phyloP scores from a whole-genome alignment of 2,888 invertebrate genomes.

The Muschampia plurimacula region DNA sequence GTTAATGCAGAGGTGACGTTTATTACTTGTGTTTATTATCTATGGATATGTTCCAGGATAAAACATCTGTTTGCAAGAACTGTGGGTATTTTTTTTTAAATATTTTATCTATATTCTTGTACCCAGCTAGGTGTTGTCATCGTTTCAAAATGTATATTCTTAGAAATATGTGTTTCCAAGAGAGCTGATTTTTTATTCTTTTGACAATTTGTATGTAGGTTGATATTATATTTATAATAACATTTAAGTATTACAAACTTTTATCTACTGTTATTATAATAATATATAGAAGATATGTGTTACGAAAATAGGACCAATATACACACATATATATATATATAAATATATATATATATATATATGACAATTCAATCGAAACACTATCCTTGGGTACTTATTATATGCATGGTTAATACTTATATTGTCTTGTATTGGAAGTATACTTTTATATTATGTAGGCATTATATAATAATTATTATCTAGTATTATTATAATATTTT shows the following conservation, averaged over 20 bases:
- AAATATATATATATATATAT: neutral
- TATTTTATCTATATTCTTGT: neutral
- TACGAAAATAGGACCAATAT: constrained; percentile 7
- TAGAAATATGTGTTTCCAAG: neutral
- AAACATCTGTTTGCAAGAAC: constrained; percentile 3
- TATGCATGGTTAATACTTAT: neutral
- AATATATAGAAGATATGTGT: neutral
- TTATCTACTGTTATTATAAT: neutral
- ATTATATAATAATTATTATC: neutral
- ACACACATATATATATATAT: neutral
- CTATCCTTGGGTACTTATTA: neutral
- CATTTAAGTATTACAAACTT: neutral
- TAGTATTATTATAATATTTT: neutral
- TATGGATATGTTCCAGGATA: neutral
- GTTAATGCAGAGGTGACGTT: neutral
- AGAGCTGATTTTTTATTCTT: constrained; percentile 11
- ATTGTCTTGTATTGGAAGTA: neutral
- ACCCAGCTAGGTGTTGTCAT: constrained; percentile 7
- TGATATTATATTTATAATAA: neutral
- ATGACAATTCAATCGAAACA: neutral
- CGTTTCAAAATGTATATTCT: neutral
- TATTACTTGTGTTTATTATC: neutral
- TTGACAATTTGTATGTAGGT: neutral
- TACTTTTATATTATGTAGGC: neutral
- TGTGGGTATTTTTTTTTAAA: constrained; percentile 11